These are phyloP conservation scores for Cassiopea xamachana DNA, from an alignment of 30 jellyfish, hydroid and myxozoan genomes.

Conservation along the genomic window DNA sequence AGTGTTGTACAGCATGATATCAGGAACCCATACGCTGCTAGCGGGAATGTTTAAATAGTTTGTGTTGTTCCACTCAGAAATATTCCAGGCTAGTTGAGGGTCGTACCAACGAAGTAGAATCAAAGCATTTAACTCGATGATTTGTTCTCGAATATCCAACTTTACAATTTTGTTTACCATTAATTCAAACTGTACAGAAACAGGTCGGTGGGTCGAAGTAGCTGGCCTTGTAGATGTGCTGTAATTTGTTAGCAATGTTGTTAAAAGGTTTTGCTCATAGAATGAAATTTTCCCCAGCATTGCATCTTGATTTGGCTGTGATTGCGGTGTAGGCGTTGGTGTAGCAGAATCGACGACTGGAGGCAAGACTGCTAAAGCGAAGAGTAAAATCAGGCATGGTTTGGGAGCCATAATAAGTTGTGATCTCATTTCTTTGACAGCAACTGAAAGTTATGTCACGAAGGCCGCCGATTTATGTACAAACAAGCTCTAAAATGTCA, in stretches of 20 bases:
- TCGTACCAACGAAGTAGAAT: slow-evolving; percentile 50
- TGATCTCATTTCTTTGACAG: too few species aligned
- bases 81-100: slow-evolving; percentile 68
- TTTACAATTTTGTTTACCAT: slow-evolving; percentile 35
- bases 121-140: slow-evolving; percentile 29
- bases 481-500: too few species aligned
- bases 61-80: slow-evolving; percentile 52
- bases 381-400: neutral
- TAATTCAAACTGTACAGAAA: slow-evolving; percentile 50
- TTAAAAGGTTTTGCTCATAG: slow-evolving; percentile 36
- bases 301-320: neutral
- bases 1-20: slow-evolving; percentile 58
- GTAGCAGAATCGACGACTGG: neutral
- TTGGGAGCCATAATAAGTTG: neutral
- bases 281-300: slow-evolving; percentile 32
- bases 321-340: neutral
- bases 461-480: too few species aligned
- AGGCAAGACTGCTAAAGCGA: neutral
- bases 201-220: slow-evolving; percentile 48
- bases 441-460: too few species aligned
- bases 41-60: slow-evolving; percentile 29
- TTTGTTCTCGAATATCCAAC: slow-evolving; percentile 55
- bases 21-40: slow-evolving; percentile 58
- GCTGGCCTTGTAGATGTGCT: slow-evolving; percentile 57
- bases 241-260: slow-evolving; percentile 37